These are phyloP conservation scores for Oppia nitens DNA, from an alignment of 1,140 invertebrate species.

Conservation along the genomic window DNA sequence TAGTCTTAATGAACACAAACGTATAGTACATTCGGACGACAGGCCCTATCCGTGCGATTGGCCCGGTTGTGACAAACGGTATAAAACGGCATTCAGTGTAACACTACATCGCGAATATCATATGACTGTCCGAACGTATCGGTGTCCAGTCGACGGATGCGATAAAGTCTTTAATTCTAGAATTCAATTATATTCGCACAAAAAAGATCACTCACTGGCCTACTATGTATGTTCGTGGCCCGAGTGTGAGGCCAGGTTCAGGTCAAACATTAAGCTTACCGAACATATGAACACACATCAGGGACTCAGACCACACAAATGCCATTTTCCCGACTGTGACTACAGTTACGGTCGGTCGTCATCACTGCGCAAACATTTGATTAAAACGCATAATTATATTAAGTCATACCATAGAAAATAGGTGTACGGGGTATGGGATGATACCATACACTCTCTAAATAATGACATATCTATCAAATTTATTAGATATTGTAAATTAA, in stretches of 20 bases:
- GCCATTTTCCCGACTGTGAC: conserved; percentile 9
- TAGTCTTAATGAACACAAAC: conserved; percentile 3
- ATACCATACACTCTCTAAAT: too few relatives aligned
- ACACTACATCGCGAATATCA: conserved; percentile 16
- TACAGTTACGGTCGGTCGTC: neutral
- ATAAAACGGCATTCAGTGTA: conserved; percentile 13
- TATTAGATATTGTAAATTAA: too few relatives aligned
- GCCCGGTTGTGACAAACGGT: conserved; percentile 61
- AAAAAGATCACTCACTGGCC: conserved; percentile 32
- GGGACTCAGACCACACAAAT: conserved; percentile 16
- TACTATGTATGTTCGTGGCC: conserved; percentile 72
- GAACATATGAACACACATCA: conserved; percentile 17
- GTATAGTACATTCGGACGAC: conserved; percentile 3
- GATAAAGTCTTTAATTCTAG: neutral
- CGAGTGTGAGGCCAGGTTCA: conserved; percentile 51
- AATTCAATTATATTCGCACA: neutral
- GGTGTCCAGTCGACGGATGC: conserved; percentile 10
- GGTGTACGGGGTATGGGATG: too few relatives aligned
- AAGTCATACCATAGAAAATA: neutral
- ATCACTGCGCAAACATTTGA: neutral
- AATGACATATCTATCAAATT: too few relatives aligned
- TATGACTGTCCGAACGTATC: conserved; percentile 16
- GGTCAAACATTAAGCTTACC: conserved; percentile 7
- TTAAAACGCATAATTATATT: neutral
- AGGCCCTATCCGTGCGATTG: conserved; percentile 69